phyloP scores from a whole-genome alignment of 2,113 vertebrate species.

The Entelurus aequoreus region DNA sequence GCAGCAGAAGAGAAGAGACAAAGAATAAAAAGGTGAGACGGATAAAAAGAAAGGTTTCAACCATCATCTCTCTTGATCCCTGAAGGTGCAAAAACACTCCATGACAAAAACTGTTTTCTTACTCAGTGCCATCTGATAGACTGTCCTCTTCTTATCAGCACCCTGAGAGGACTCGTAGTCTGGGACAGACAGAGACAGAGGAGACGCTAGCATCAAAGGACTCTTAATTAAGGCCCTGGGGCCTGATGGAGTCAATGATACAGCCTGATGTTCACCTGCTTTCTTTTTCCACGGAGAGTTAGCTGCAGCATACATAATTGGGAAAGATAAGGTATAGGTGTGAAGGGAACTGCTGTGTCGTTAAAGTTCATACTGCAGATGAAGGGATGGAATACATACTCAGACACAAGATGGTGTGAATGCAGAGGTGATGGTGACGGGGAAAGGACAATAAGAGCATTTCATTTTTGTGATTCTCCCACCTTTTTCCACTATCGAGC shows the following conservation, averaged over 20 bases:
- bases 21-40: slow-evolving; percentile 13
- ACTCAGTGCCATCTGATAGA: slow-evolving; percentile 94
- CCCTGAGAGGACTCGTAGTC: slow-evolving; percentile 82
- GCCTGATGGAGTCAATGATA: slow-evolving; percentile 47
- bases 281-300: slow-evolving; percentile 91
- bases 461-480: slow-evolving; percentile 48
- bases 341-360: slow-evolving; percentile 21
- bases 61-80: background rate
- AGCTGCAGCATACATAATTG: slow-evolving; percentile 57
- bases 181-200: slow-evolving; percentile 49
- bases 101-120: slow-evolving; percentile 56
- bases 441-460: slow-evolving; percentile 49
- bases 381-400: slow-evolving; percentile 56
- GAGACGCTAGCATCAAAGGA: slow-evolving; percentile 46
- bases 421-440: slow-evolving; percentile 45
- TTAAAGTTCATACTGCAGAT: slow-evolving; percentile 27
- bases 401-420: slow-evolving; percentile 55
- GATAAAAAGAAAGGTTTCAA: slow-evolving; percentile 20
- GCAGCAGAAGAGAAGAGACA: slow-evolving; percentile 4
- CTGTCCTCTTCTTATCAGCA: slow-evolving; percentile 88
- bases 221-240: slow-evolving; percentile 58
- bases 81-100: slow-evolving; percentile 26
- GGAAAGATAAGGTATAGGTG: slow-evolving; percentile 54
- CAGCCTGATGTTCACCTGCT: slow-evolving; percentile 76
- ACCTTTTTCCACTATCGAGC: slow-evolving; percentile 75